Percentiles rank a stretch among this genome's conserved stretches.
phyloP scores from a whole-genome alignment of 2,888 invertebrate genomes.

The Microctonus hyperodae region DNA sequence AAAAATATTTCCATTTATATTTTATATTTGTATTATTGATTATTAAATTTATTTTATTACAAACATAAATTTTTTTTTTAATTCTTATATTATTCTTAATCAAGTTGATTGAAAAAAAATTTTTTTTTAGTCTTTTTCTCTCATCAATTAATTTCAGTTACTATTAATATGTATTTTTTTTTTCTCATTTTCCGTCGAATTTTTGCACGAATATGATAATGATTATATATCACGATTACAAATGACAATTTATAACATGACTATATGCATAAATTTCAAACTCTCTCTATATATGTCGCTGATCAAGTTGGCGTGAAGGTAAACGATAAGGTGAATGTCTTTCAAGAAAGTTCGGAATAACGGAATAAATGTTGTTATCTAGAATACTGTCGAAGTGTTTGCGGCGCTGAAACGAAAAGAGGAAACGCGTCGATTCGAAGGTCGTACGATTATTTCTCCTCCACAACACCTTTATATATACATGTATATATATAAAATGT shows the following conservation, averaged over 20 bases:
- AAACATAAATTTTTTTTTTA: no score
- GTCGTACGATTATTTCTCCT: conserved; percentile 2
- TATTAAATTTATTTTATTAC: no score
- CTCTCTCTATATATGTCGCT: background rate
- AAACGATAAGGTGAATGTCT: conserved; percentile 1
- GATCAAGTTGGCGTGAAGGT: conserved; percentile 2
- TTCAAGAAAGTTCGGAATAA: background rate
- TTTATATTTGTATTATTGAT: no score
- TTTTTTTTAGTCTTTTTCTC: no score
- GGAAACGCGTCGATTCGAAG: background rate
- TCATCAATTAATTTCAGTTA: no score
- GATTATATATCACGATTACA: background rate
- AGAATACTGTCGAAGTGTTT: conserved; percentile 6
- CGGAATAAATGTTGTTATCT: conserved; percentile 3
- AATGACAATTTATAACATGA: conserved; percentile 1
- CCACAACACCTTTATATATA: background rate
- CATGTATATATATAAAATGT: background rate
- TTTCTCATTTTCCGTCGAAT: background rate
- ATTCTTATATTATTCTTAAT: no score
- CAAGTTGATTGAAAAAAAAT: no score
- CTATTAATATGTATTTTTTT: no score
- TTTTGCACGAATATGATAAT: background rate
- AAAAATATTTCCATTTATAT: background rate
- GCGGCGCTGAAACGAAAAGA: conserved; percentile 2
- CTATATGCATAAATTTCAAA: background rate